Base-by-base conservation (phyloP, 2,888 invertebrate genomes). In the Troglohyphantes excavatus region DNA sequence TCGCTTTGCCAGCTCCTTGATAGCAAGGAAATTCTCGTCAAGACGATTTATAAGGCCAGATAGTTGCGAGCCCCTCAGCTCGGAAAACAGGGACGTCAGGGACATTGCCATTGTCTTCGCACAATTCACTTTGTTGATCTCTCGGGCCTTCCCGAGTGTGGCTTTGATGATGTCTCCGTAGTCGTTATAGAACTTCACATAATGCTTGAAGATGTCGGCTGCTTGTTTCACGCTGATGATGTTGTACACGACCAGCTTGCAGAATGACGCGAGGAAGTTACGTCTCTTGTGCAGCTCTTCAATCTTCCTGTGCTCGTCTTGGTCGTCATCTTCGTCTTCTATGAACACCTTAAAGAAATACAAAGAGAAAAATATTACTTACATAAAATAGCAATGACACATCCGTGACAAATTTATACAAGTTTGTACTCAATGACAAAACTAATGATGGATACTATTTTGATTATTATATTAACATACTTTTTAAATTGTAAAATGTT, bases 241-340 rank as follows among this genome's bases (percentile, higher is more conserved):
- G 93, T 99, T 99, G 95, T 99, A 99, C 79, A 99, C 98, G 92
- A 99, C 97, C 73, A 99, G 95, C 94, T 99, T 99, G 94, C 98
- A 99, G 94, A 97, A 99, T 23, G 98, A 97, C 0, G 99, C 98
- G 91, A 99, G 95, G 94, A 98, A 98, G 94, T 98, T 99, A 92
- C 99, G 95, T 88, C 98, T 95, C 94, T 98, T 99, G 94, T 99
- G 99, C 65, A 99, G 94, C 93, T 98, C 98, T 94, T 99, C 99
- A 93, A 99, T 99, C 92, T 98, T 97, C 91, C 97, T 97, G 92
- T 96, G 96, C 94, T 99, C 99, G 94, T 99, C 99, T 93, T 96
- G 96, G 94, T 99, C 99, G 94, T 97, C 97, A 95, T 95, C 90
- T n/a, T 90, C 90, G 73, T 90, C 90, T 73, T 90, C 90, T 23